Conservation (phyloP, 2,888 invertebrate species). For the Leptopilina syphax region DNA sequence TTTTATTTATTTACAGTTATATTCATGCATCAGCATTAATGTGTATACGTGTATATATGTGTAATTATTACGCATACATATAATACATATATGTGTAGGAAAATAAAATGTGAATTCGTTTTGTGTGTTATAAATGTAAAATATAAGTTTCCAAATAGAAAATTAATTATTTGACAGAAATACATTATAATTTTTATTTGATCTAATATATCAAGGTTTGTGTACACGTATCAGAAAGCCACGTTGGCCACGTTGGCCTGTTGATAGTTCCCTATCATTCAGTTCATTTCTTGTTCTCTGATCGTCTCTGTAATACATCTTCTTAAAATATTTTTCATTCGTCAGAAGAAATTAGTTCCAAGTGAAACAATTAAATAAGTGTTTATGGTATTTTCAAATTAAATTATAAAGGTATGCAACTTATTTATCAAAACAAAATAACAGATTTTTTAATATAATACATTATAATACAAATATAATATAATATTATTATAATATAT, state of each 20-base stretch:
- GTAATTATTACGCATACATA: background rate
- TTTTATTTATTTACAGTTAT: constrained; percentile 15
- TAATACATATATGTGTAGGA: background rate
- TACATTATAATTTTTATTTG: background rate
- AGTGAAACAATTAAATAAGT: constrained; percentile 1
- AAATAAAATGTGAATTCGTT: too few species aligned
- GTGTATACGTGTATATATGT: background rate
- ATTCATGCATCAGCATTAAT: background rate
- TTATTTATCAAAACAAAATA: too few species aligned
- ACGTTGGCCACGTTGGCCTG: constrained; percentile 37
- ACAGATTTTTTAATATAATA: too few species aligned
- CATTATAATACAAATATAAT: too few species aligned
- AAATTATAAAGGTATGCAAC: too few species aligned
- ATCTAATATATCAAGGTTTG: background rate
- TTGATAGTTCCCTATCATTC: constrained; percentile 11
- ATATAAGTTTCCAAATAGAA: too few species aligned
- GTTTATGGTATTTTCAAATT: background rate
- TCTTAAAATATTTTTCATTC: background rate
- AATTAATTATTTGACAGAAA: too few species aligned
- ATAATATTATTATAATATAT: too few species aligned
- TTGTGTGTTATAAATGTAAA: too few species aligned
- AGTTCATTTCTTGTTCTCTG: constrained; percentile 7
- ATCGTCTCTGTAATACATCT: background rate
- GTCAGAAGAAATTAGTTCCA: background rate
- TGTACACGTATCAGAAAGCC: background rate